Evolutionary conservation across 2,888 invertebrate genomes (phyloP), one percentile per base, ranked within the genome.

Genomic region (Hypomecis punctinalis): DNA sequence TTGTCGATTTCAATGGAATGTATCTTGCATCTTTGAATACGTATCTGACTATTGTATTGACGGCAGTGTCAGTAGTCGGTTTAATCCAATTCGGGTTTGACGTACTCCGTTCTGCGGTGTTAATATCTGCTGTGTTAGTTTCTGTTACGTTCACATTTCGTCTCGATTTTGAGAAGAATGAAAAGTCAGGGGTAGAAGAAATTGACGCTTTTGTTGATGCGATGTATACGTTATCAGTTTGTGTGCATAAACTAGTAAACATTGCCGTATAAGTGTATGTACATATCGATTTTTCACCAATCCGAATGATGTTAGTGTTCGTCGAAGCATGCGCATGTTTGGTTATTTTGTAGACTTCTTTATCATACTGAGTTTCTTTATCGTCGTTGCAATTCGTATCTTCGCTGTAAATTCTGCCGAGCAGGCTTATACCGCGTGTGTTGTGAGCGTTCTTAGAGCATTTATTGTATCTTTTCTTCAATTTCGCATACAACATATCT

Each of bases 361-460:
- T 37, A 6, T 82, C 78, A 55, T 67, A 77, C 64, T 85, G 82
- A 8, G 82, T 84, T 3, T 65, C 72, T 2, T 69, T 76, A 9
- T 83, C 76, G 37, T 75, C 60, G 8, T 64, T 67, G 7, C 65
- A 74, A 7, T 55, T 54, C 0, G 67, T 54, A 35, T 82, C 78
- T 13, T 85, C 84, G 37, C 81, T 81, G 68, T 89, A 88, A 62
- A 89, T 90, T 64, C 83, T 85, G 0, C 86, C 88, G 52, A 89
- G 74, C 11, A 90, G 76, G 72, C 85, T 80, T n/a, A 89, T 67
- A 0, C 85, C 84, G 45, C 81, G 82, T 10, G 73, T 69, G 61
- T 79, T 82, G 23, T 60, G 66, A 47, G 72, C 71, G 33, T 75
- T 80, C 46, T 77, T 80, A 0, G 80, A 35, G 2, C 74, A 39